Evolutionary conservation across 1,140 invertebrate species (phyloP).

Genomic region (Zaprionus capensis): DNA sequence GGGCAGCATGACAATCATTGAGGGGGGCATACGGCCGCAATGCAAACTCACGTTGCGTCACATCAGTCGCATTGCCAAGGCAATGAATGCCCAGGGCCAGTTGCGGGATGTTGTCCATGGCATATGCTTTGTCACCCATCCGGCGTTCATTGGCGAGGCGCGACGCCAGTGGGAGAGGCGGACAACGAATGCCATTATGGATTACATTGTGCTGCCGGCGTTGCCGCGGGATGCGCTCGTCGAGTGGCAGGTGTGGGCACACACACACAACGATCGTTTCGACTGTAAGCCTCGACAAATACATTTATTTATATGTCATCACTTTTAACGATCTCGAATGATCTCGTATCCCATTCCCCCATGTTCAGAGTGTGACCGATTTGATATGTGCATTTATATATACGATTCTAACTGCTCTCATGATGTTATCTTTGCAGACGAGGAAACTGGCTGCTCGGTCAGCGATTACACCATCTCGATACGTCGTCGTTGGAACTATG

Average conservation of each 20-base stretch:
- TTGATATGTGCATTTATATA: neutral
- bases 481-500: conserved; percentile 93
- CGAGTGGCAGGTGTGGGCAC: conserved; percentile 96
- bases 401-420: neutral
- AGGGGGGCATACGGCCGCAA: conserved; percentile 90
- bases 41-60: conserved; percentile 93
- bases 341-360: too few species aligned
- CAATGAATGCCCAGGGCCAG: conserved; percentile 90
- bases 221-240: conserved; percentile 92
- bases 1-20: conserved; percentile 90
- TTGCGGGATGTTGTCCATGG: conserved; percentile 92
- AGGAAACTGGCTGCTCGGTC: conserved; percentile 93
- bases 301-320: neutral
- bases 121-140: conserved; percentile 92
- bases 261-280: conserved; percentile 93
- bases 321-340: too few species aligned
- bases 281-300: conserved; percentile 88
- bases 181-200: conserved; percentile 94
- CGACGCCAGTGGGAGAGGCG: conserved; percentile 91
- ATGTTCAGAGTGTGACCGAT: too few species aligned
- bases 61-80: conserved; percentile 91
- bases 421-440: conserved; percentile 86
- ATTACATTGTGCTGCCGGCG: conserved; percentile 92
- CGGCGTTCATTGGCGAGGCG: conserved; percentile 89
- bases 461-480: conserved; percentile 92